phyloP scores from a whole-genome alignment of 2,888 invertebrate species.

The Agelastica alni region DNA sequence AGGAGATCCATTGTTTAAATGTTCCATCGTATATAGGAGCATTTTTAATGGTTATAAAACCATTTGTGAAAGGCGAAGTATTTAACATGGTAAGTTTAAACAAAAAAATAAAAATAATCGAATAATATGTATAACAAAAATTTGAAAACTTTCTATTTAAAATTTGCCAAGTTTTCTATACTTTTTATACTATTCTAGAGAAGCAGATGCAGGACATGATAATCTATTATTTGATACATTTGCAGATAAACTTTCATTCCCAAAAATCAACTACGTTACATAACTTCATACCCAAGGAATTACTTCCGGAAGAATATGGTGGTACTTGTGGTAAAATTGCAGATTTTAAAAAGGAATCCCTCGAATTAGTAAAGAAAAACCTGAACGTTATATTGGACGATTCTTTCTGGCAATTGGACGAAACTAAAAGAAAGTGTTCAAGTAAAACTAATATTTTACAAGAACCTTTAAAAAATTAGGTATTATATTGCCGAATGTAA shows the following conservation, averaged over 20 bases:
- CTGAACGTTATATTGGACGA: background rate
- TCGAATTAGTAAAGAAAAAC: background rate
- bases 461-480: slow-evolving; percentile 5
- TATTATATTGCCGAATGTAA: slow-evolving; percentile 4
- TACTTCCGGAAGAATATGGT: slow-evolving; percentile 72
- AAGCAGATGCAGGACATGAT: background rate
- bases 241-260: slow-evolving; percentile 5
- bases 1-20: slow-evolving; percentile 69
- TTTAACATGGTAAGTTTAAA: slow-evolving; percentile 67
- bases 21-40: slow-evolving; percentile 68
- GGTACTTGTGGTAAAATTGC: slow-evolving; percentile 66
- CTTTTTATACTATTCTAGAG: background rate
- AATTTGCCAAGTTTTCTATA: too few species aligned
- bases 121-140: too few species aligned
- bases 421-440: slow-evolving; percentile 38
- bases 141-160: too few species aligned
- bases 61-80: slow-evolving; percentile 69
- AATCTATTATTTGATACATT: background rate
- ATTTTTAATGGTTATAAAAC: slow-evolving; percentile 65
- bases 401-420: slow-evolving; percentile 45
- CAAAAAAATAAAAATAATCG: too few species aligned
- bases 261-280: slow-evolving; percentile 59
- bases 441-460: slow-evolving; percentile 1
- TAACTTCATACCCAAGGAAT: slow-evolving; percentile 65
- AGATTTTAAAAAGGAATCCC: slow-evolving; percentile 66